These are phyloP conservation scores for Etheostoma nigrum DNA, from an alignment of 2,797 vertebrate genomes.

Conservation along the genomic window DNA sequence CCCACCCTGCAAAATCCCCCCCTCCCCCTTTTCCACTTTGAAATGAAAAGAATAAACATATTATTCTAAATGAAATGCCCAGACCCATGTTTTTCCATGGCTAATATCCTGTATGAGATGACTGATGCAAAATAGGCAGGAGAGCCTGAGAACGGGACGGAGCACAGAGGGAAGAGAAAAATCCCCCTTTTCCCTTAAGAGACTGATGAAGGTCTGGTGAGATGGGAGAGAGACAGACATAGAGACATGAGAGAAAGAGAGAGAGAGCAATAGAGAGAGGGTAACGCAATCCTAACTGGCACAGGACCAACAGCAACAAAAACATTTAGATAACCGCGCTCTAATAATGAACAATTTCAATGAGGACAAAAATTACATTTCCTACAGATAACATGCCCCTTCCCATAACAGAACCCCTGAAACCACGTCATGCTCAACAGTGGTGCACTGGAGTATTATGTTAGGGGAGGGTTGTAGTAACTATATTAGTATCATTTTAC, in stretches of 20 bases:
- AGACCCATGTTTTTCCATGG: conserved; percentile 75
- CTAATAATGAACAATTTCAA: conserved; percentile 90
- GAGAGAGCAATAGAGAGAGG: conserved; percentile 69
- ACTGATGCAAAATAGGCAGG: conserved; percentile 81
- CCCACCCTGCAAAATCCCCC: conserved; percentile 57
- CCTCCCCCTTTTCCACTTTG: conserved; percentile 66
- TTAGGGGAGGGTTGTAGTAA: conserved; percentile 77
- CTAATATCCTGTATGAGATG: conserved; percentile 83
- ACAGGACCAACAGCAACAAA: conserved; percentile 86
- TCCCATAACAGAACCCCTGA: conserved; percentile 83
- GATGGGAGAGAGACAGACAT: conserved; percentile 67
- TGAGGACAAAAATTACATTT: conserved; percentile 91
- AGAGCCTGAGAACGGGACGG: conserved; percentile 82
- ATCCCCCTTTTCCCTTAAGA: conserved; percentile 82
- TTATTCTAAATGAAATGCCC: conserved; percentile 82
- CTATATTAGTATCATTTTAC: conserved; percentile 84
- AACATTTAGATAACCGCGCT: conserved; percentile 89
- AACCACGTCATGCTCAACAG: conserved; percentile 80
- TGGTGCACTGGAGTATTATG: conserved; percentile 71
- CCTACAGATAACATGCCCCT: conserved; percentile 88
- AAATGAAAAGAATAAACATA: conserved; percentile 81
- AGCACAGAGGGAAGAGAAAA: conserved; percentile 78
- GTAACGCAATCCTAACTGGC: conserved; percentile 86
- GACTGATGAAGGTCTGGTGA: conserved; percentile 76
- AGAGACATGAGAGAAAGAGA: conserved; percentile 53